A percentile compares a stretch with the other conserved stretches of the same genome.
Conservation (phyloP, 2,797 vertebrate genomes). For the Emys orbicularis region DNA sequence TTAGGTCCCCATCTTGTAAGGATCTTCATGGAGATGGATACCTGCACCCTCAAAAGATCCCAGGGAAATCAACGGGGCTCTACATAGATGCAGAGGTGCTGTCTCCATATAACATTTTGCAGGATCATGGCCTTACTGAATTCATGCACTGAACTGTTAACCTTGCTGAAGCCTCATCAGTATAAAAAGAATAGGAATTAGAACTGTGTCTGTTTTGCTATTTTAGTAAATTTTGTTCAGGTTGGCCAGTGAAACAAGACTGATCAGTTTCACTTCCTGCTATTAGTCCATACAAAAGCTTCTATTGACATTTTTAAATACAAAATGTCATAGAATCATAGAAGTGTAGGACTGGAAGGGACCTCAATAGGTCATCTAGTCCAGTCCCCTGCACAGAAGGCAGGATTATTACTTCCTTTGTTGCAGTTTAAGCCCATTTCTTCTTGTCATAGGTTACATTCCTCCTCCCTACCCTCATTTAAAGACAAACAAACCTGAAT, state of each 20-base stretch:
- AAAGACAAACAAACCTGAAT: background rate
- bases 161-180: background rate
- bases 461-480: background rate
- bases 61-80: background rate
- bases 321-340: background rate
- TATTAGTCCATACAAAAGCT: background rate
- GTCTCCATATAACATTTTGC: background rate
- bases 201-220: background rate
- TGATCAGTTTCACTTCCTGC: background rate
- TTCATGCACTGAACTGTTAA: background rate
- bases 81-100: background rate
- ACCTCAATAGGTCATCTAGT: background rate
- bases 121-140: background rate
- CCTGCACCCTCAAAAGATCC: background rate
- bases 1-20: background rate
- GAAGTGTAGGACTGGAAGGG: background rate
- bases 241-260: background rate
- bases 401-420: too few relatives aligned
- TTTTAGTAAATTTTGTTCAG: background rate
- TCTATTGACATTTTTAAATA: background rate
- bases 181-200: background rate
- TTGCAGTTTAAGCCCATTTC: too few relatives aligned
- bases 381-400: background rate
- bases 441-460: background rate
- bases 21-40: background rate